These are phyloP conservation scores for Apotomis betuletana DNA, from an alignment of 2,888 invertebrate species.

Conservation along the genomic window DNA sequence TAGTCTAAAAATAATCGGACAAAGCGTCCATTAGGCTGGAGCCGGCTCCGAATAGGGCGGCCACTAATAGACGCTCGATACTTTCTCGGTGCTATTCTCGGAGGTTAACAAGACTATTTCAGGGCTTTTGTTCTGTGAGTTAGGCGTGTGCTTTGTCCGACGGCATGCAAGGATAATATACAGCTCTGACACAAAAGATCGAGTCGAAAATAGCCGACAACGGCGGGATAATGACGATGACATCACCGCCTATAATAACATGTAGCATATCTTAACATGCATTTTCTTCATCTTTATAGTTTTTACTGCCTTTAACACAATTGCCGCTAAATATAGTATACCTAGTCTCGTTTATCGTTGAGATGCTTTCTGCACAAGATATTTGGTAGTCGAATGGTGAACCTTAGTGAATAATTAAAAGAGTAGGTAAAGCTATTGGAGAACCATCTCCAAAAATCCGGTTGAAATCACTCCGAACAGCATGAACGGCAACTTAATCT, in stretches of 20 bases:
- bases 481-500: not conserved
- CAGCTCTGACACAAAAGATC: slow-evolving; percentile 1
- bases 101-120: slow-evolving; percentile 66
- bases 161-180: not conserved
- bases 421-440: no score
- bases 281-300: not conserved
- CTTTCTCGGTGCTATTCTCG: slow-evolving; percentile 71
- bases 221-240: not conserved
- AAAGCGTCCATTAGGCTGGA: slow-evolving; percentile 54
- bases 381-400: no score
- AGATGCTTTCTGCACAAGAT: no score
- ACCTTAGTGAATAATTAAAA: no score
- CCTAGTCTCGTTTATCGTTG: no score
- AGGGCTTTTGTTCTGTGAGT: slow-evolving; percentile 55
- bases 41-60: slow-evolving; percentile 47
- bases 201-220: not conserved
- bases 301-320: not conserved
- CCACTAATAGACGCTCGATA: slow-evolving; percentile 72
- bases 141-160: slow-evolving; percentile 20
- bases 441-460: not conserved
- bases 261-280: not conserved
- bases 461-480: not conserved
- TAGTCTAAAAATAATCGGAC: slow-evolving; percentile 50
- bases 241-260: not conserved
- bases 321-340: no score